Conservation (phyloP, 1,140 invertebrate genomes). For the Cyrtorhinus lividipennis region DNA sequence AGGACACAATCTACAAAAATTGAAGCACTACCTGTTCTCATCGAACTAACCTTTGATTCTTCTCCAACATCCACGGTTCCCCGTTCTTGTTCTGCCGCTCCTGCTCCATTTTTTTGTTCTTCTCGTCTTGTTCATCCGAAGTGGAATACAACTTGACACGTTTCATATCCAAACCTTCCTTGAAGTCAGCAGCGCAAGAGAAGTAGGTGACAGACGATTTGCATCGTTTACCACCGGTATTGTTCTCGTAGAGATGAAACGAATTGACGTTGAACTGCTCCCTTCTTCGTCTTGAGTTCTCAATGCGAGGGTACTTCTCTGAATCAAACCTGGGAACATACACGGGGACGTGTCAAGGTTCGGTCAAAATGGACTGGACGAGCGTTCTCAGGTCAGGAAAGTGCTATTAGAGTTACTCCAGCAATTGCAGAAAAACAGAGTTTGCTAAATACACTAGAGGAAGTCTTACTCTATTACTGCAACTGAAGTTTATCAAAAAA, state of each 20-base stretch:
- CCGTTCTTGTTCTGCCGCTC: conserved; percentile 21
- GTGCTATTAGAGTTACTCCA: too few species aligned
- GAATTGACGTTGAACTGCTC: conserved; percentile 21
- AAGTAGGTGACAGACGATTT: conserved; percentile 21
- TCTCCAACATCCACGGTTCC: conserved; percentile 17
- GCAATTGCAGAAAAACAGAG: too few species aligned
- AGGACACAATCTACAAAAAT: too few species aligned
- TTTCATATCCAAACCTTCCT: conserved; percentile 25
- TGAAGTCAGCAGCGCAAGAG: conserved; percentile 21
- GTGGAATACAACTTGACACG: conserved; percentile 24
- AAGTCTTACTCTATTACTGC: too few species aligned
- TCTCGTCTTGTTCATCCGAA: conserved; percentile 27
- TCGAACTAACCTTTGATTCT: conserved; percentile 22
- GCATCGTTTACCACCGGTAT: conserved; percentile 20
- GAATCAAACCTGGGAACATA: conserved; percentile 43
- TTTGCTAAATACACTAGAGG: too few species aligned
- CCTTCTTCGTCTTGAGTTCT: conserved; percentile 16
- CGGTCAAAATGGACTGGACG: too few species aligned
- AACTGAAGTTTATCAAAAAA: too few species aligned
- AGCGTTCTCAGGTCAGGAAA: too few species aligned
- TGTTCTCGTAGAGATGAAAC: conserved; percentile 24
- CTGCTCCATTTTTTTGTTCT: conserved; percentile 29
- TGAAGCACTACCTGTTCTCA: too few species aligned
- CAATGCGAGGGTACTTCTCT: conserved; percentile 42
- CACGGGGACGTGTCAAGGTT: too few species aligned